A percentile compares a stretch with the other conserved stretches of the same genome.
Conservation (phyloP, 2,113 vertebrate genomes). For the Falcunculus frontatus region DNA sequence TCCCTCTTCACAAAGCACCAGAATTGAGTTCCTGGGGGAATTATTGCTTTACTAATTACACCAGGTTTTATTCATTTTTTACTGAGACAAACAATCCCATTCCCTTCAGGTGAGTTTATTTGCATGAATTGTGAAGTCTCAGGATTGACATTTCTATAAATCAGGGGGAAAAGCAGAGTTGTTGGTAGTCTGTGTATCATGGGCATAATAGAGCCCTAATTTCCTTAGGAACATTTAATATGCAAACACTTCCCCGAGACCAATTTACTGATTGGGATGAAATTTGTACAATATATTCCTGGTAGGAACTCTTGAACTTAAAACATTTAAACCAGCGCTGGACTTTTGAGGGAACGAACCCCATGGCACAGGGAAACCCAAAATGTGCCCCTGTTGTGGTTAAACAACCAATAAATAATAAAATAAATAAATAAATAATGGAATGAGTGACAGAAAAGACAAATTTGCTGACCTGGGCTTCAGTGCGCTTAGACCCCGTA, state of each 20-base stretch:
- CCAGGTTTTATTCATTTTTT: background rate
- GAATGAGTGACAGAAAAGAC: background rate
- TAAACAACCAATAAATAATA: background rate
- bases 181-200: background rate
- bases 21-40: background rate
- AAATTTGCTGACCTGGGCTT: constrained; percentile 8
- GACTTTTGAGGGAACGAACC: background rate
- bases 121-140: background rate
- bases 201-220: background rate
- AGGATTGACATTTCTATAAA: background rate
- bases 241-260: background rate
- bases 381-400: background rate
- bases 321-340: background rate
- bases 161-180: background rate
- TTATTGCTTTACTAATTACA: constrained; percentile 11
- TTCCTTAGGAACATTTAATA: background rate
- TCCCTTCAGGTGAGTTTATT: background rate
- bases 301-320: background rate
- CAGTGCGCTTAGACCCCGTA: background rate
- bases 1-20: background rate
- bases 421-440: background rate
- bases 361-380: fast-evolving
- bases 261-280: background rate
- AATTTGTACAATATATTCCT: background rate
- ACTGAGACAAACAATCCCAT: background rate